These are phyloP conservation scores for Myotis planiceps DNA, from an alignment of 2,797 vertebrate genomes.

Conservation along the genomic window DNA sequence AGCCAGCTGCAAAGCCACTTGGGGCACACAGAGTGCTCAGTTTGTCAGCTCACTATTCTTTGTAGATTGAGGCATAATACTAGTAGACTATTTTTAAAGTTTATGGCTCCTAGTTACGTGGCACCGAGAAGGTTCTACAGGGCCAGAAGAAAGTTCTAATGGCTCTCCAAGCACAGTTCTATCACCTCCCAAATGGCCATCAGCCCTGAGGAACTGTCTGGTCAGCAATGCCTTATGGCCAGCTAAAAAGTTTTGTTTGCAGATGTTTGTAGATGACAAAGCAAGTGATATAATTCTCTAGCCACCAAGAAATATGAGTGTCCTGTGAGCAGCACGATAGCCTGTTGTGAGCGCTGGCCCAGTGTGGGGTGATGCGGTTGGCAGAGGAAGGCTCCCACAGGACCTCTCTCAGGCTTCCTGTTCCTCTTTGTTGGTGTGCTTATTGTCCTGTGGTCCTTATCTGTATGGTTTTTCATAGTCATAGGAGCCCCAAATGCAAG, in stretches of 20 bases:
- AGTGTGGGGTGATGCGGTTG: fast-evolving
- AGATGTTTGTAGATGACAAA: background rate
- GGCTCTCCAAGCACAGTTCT: background rate
- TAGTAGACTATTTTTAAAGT: background rate
- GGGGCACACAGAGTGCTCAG: background rate
- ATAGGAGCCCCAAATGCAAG: background rate
- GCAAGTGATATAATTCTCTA: background rate
- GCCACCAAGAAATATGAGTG: background rate
- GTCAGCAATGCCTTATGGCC: background rate
- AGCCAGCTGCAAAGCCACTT: background rate
- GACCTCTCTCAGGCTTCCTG: background rate
- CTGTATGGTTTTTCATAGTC: background rate
- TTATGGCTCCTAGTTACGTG: no score
- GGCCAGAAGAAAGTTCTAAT: background rate
- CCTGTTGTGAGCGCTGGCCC: background rate
- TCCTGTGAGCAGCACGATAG: fast-evolving
- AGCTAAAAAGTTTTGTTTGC: background rate
- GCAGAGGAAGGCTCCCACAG: background rate
- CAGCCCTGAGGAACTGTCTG: background rate
- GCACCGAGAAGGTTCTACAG: background rate
- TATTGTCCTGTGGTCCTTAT: background rate
- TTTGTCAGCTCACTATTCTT: background rate
- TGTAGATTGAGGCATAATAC: background rate
- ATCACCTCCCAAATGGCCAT: background rate
- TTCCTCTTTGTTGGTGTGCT: no score